Percentiles rank a stretch among this genome's conserved stretches.
phyloP scores from a whole-genome alignment of 35 echinoderm and acorn worm genomes.

The Amphiura filiformis region DNA sequence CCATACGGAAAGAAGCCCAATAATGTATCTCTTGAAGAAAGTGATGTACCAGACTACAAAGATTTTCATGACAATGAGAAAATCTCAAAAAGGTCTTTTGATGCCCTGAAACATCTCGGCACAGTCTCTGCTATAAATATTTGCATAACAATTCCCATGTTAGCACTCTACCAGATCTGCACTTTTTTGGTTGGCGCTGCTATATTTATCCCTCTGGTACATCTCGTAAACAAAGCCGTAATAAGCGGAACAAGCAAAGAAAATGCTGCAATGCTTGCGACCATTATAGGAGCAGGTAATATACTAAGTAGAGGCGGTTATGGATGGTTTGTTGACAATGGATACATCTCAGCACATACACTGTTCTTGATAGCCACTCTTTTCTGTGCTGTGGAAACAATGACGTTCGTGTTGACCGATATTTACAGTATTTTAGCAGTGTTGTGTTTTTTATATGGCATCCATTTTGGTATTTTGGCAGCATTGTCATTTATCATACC shows the following conservation, averaged over 20 bases:
- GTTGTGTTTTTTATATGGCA: background rate
- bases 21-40: no score
- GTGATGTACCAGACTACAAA: no score
- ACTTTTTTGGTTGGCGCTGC: background rate
- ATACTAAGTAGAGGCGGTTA: background rate
- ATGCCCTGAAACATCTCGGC: no score
- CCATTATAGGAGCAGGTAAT: background rate
- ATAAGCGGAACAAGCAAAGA: background rate
- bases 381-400: background rate
- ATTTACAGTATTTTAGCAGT: background rate
- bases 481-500: background rate
- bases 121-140: no score
- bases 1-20: no score
- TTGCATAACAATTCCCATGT: no score
- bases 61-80: no score
- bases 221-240: background rate
- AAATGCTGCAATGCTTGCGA: background rate
- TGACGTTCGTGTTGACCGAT: background rate
- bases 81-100: no score
- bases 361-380: background rate
- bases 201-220: background rate
- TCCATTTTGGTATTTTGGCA: background rate
- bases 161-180: background rate
- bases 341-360: background rate
- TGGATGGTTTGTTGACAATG: background rate